Conservation (phyloP, 2,888 invertebrate genomes). For the Tetheella fluctuosa region DNA sequence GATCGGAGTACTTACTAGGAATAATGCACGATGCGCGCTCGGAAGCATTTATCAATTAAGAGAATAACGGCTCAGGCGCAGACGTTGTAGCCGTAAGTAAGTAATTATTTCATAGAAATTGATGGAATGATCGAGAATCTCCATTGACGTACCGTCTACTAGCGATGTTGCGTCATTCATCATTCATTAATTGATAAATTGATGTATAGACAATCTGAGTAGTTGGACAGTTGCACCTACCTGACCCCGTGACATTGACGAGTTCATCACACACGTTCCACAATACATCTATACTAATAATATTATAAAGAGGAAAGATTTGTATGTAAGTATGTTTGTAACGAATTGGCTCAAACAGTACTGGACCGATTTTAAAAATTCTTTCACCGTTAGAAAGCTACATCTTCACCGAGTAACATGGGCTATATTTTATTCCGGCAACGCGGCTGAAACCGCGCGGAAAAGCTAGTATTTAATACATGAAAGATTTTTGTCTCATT, state of each 20-base stretch:
- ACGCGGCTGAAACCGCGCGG: too few relatives aligned
- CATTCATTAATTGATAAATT: not conserved
- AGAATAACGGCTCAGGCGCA: not conserved
- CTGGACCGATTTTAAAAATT: too few relatives aligned
- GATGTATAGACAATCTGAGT: constrained; percentile 8
- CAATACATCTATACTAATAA: too few relatives aligned
- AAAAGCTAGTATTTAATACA: too few relatives aligned
- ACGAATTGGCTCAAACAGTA: too few relatives aligned
- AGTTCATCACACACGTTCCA: not conserved
- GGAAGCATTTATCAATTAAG: not conserved
- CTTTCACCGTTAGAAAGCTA: too few relatives aligned
- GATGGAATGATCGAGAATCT: not conserved
- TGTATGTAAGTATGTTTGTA: too few relatives aligned
- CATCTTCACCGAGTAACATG: too few relatives aligned
- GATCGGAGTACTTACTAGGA: not conserved
- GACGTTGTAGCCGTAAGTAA: not conserved
- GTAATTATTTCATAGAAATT: not conserved
- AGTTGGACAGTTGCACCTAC: not conserved
- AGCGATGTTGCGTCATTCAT: not conserved
- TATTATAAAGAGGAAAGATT: too few relatives aligned
- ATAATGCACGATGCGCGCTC: not conserved
- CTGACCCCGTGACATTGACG: not conserved
- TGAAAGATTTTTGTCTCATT: too few relatives aligned
- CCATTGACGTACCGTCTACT: not conserved
- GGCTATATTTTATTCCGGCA: too few relatives aligned